A percentile compares a stretch with the other conserved stretches of the same genome.
Evolutionary conservation across 2,888 invertebrate genomes (phyloP).

Genomic region (Spodoptera picta): DNA sequence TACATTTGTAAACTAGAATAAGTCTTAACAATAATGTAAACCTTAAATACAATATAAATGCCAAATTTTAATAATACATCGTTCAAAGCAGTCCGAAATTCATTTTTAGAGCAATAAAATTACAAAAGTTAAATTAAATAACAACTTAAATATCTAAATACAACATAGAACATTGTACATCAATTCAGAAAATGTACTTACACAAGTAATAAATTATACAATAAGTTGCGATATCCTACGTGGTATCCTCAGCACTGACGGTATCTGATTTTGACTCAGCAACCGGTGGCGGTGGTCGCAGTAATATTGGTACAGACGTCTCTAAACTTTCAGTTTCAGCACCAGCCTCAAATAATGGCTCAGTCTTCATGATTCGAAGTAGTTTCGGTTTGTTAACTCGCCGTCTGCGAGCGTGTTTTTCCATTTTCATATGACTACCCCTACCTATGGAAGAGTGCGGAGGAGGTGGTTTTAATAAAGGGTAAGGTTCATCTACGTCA

Average conservation of each 20-base stretch:
- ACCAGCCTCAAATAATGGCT: constrained; percentile 77
- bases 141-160: constrained; percentile 36
- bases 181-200: constrained; percentile 32
- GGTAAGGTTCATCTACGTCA: constrained; percentile 78
- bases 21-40: constrained; percentile 38
- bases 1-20: constrained; percentile 41
- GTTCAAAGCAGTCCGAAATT: constrained; percentile 34
- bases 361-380: constrained; percentile 73
- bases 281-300: constrained; percentile 72
- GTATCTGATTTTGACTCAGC: constrained; percentile 71
- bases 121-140: constrained; percentile 23
- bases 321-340: constrained; percentile 65
- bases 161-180: constrained; percentile 56
- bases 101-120: constrained; percentile 9
- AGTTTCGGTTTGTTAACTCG: constrained; percentile 74
- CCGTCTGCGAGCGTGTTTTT: constrained; percentile 72
- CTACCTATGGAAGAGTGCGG: constrained; percentile 67
- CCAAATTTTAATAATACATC: constrained; percentile 45
- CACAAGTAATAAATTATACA: constrained; percentile 15
- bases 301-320: constrained; percentile 65
- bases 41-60: constrained; percentile 52
- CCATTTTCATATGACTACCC: constrained; percentile 65
- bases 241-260: constrained; percentile 20
- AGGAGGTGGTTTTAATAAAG: constrained; percentile 82
- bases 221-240: constrained; percentile 32